These are phyloP conservation scores for Xenentodon cancila DNA, from an alignment of 2,797 vertebrate genomes.

Conservation along the genomic window DNA sequence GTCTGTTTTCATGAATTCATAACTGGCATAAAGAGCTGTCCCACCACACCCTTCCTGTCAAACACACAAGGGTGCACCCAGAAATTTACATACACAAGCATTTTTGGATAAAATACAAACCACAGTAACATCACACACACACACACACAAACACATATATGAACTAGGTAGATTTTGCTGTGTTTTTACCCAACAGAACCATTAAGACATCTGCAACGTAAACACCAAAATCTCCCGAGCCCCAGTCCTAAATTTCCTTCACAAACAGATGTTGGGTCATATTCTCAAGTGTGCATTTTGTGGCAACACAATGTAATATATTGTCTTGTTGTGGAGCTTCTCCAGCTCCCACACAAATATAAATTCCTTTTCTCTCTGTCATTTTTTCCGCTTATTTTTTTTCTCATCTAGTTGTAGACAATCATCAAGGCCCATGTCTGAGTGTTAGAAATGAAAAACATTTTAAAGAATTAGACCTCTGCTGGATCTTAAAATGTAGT, in stretches of 20 bases:
- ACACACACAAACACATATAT: slow-evolving; percentile 18
- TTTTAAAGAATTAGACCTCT: too few species aligned
- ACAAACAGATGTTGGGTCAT: slow-evolving; percentile 47
- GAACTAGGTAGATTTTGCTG: slow-evolving; percentile 26
- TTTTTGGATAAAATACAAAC: slow-evolving; percentile 36
- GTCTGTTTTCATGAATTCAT: slow-evolving; percentile 51
- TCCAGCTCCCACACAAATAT: slow-evolving; percentile 25
- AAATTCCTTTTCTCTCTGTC: background rate
- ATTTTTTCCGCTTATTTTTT: background rate
- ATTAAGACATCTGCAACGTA: slow-evolving; percentile 66
- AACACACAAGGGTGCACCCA: background rate
- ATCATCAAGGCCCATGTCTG: too few species aligned
- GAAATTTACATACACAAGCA: slow-evolving; percentile 42
- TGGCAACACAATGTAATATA: slow-evolving; percentile 43
- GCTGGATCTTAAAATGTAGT: too few species aligned
- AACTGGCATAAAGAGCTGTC: slow-evolving; percentile 28
- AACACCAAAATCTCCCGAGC: slow-evolving; percentile 63
- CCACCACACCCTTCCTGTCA: slow-evolving; percentile 12
- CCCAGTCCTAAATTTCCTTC: slow-evolving; percentile 59
- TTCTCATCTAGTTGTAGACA: too few species aligned
- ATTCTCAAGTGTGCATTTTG: slow-evolving; percentile 49
- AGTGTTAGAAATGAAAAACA: too few species aligned
- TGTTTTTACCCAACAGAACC: slow-evolving; percentile 57
- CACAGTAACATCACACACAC: slow-evolving; percentile 15
- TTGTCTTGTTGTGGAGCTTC: slow-evolving; percentile 38